These are phyloP conservation scores for Ailurus styani DNA, from an alignment of 2,113 vertebrate species.

Conservation along the genomic window DNA sequence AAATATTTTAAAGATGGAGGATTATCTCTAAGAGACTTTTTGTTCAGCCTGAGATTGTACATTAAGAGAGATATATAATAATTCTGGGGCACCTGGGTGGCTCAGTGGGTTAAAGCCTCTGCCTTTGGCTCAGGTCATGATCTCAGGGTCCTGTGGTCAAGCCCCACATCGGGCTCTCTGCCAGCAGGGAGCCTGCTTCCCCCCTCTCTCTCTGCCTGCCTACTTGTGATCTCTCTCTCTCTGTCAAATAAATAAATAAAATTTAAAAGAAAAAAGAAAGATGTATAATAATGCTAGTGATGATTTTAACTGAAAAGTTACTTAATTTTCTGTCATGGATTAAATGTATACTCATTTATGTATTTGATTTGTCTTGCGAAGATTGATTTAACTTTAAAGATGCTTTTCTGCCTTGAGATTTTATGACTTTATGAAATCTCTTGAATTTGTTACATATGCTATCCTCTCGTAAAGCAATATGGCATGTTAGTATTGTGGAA, in stretches of 20 bases:
- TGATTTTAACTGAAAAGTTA: not conserved
- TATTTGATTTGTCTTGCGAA: not conserved
- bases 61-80: not conserved
- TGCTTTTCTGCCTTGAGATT: not conserved
- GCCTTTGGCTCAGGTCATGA: too few relatives aligned
- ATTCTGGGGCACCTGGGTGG: too few relatives aligned
- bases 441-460: not conserved
- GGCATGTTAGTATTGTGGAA: not conserved
- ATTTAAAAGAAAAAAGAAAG: too few relatives aligned
- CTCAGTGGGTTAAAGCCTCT: too few relatives aligned
- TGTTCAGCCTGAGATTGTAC: not conserved
- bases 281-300: not conserved
- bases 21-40: not conserved
- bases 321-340: not conserved
- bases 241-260: too few relatives aligned
- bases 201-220: too few relatives aligned
- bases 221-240: too few relatives aligned
- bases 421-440: not conserved
- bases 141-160: too few relatives aligned
- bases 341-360: not conserved
- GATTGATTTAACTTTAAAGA: not conserved
- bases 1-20: not conserved
- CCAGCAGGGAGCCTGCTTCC: too few relatives aligned
- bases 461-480: not conserved
- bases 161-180: too few relatives aligned